A percentile compares a stretch with the other conserved stretches of the same genome.
phyloP scores from a whole-genome alignment of 2,113 vertebrate species.

The Meleagris gallopavo region DNA sequence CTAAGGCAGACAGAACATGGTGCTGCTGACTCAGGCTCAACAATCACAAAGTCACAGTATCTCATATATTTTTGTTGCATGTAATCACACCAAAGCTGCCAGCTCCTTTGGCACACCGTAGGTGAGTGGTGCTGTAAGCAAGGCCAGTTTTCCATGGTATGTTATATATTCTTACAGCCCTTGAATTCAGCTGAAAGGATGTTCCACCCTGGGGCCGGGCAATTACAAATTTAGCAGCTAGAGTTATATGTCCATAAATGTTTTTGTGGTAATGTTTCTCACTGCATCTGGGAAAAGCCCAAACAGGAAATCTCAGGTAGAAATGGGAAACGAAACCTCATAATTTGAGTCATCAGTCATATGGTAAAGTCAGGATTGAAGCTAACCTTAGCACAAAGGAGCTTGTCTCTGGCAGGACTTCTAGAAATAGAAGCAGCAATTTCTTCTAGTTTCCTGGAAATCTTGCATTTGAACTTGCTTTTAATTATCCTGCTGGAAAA shows the following conservation, averaged over 20 bases:
- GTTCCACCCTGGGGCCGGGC: conserved; percentile 52
- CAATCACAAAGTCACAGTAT: neutral
- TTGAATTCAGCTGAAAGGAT: conserved; percentile 61
- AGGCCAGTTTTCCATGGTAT: neutral
- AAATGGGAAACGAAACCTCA: conserved; percentile 62
- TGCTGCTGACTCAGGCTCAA: neutral
- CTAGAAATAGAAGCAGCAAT: conserved; percentile 42
- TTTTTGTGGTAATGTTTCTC: conserved; percentile 58
- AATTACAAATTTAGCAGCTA: conserved; percentile 63
- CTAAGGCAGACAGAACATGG: neutral
- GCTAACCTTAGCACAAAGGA: conserved; percentile 17
- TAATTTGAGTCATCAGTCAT: conserved; percentile 59
- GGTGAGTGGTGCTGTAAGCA: neutral
- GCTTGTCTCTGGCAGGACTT: conserved; percentile 6
- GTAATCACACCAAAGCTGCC: neutral
- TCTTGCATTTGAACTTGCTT: conserved; percentile 3
- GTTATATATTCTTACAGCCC: conserved; percentile 9
- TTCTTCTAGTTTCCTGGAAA: conserved; percentile 57
- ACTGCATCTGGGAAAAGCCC: conserved; percentile 51
- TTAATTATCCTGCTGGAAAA: conserved; percentile 16
- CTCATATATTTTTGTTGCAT: neutral
- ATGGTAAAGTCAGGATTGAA: conserved; percentile 24
- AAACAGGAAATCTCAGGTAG: conserved; percentile 71
- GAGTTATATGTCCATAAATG: conserved; percentile 58
- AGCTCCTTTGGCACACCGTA: neutral